Conservation (phyloP, 2,113 vertebrate species). For the Rhineura floridana region DNA sequence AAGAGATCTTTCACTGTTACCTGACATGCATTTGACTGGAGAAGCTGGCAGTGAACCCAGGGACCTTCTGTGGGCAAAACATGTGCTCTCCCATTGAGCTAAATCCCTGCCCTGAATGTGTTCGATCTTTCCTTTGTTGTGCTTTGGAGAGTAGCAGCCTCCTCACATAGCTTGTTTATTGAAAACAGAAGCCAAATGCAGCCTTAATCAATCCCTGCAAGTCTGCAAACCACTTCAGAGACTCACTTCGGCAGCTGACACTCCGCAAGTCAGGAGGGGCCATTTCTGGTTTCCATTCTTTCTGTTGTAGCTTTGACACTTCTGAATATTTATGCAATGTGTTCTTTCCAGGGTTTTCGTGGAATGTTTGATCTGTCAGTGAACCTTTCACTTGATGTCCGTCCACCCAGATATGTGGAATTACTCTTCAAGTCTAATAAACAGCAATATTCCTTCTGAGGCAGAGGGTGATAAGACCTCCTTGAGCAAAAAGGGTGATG, state of each 20-base stretch:
- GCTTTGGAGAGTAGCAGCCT: not conserved
- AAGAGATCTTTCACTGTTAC: not conserved
- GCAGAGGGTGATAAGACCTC: too few relatives aligned
- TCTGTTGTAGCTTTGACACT: not conserved
- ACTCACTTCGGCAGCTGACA: not conserved
- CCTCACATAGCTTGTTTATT: not conserved
- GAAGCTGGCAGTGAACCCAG: not conserved
- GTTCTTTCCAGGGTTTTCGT: not conserved
- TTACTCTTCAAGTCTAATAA: not conserved
- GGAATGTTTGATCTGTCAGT: not conserved
- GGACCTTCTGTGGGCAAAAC: too few relatives aligned
- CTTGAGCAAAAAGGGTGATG: not conserved
- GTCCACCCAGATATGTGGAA: not conserved
- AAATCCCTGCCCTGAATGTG: not conserved
- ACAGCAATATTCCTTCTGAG: not conserved
- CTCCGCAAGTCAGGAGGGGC: not conserved
- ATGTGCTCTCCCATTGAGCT: not conserved
- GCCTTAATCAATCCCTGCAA: not conserved
- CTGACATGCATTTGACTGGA: not conserved
- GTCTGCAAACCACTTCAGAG: not conserved
- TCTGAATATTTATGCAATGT: not conserved
- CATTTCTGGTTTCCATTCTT: constrained; percentile 2
- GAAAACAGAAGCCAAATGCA: not conserved
- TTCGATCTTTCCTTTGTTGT: not conserved
- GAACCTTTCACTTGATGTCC: not conserved